Base-by-base conservation (phyloP, 2,888 invertebrate species). In the Amaurobius ferox region DNA sequence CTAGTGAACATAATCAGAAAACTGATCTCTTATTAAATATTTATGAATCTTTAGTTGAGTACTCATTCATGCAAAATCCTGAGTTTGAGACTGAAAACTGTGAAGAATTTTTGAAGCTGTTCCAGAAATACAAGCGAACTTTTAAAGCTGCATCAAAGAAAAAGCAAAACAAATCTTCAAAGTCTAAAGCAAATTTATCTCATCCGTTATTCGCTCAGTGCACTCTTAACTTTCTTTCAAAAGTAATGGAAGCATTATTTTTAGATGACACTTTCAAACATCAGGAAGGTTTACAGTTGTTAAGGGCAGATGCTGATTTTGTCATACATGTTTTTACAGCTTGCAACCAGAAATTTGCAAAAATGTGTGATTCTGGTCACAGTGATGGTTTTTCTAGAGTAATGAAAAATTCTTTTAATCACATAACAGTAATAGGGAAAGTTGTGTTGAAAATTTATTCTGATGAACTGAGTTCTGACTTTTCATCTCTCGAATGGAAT, bases 21-120 rank as follows among this genome's bases (percentile, higher is more conserved):
- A 68, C 23, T 30, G n/a, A 13, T 0, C 93, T 94, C 90, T 91
- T 93, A 2, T 90, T 95, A 79, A 93, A 93, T n/a, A 93, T 94
- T 72, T 94, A 94, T 89, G 95, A 95, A 90, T 93, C 94, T 0
- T 90, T 95, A 1, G 93, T 95, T 81, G 94, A 89, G 44, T 87
- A 74, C 39, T 70, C 79, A n/a, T 74, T 87, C 16, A 29, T 86
- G 39, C 26, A 26, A 0, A 86, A 64, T 28, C 32, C 70, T 19
- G 70, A 70, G n/a, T 79, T 44, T 61, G 13, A 66, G 35, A 16
- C n/a, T 2, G 68, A 72, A 62, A 55, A 32, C 9, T 87, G 78
- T 62, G 77, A 87, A 44, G 29, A 67, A 16, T n/a, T 81, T 5
- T 73, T 87, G 28, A 70, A 71, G 23, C 26, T 87, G 13, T 87